phyloP scores from a whole-genome alignment of 2,797 vertebrate species.

The Rhinichthys osculus region DNA sequence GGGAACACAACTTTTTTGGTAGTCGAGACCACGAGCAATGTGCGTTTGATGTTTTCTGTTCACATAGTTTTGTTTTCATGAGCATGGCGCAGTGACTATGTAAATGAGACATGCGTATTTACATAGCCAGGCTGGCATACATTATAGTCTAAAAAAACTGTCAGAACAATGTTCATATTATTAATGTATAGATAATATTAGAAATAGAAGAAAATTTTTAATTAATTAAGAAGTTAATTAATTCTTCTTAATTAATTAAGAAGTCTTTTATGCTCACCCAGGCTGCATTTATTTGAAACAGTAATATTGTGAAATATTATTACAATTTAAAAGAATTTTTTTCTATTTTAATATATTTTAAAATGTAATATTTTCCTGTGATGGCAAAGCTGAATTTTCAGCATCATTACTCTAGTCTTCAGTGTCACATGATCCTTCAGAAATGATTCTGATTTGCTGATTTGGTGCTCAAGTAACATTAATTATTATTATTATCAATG shows the following conservation, averaged over 20 bases:
- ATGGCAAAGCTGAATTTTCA: background rate
- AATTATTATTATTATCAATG: background rate
- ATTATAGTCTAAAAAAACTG: background rate
- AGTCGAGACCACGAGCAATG: background rate
- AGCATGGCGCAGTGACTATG: background rate
- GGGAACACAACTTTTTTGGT: background rate
- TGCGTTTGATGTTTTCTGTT: background rate
- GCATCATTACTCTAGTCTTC: background rate
- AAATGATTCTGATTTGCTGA: background rate
- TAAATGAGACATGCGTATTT: conserved; percentile 5
- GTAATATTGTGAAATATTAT: background rate
- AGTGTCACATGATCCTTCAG: background rate
- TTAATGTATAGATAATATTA: background rate
- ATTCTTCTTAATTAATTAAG: too few relatives aligned
- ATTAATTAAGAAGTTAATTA: too few relatives aligned
- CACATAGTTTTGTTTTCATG: background rate
- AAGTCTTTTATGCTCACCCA: background rate
- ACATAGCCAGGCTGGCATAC: background rate
- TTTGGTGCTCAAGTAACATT: background rate
- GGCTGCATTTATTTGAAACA: background rate
- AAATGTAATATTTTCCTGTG: background rate
- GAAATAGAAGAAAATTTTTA: background rate
- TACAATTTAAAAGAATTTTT: background rate
- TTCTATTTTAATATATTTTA: background rate
- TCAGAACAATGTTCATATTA: background rate